phyloP scores from a whole-genome alignment of 2,888 invertebrate species.

The Drosophila atroscutellata region DNA sequence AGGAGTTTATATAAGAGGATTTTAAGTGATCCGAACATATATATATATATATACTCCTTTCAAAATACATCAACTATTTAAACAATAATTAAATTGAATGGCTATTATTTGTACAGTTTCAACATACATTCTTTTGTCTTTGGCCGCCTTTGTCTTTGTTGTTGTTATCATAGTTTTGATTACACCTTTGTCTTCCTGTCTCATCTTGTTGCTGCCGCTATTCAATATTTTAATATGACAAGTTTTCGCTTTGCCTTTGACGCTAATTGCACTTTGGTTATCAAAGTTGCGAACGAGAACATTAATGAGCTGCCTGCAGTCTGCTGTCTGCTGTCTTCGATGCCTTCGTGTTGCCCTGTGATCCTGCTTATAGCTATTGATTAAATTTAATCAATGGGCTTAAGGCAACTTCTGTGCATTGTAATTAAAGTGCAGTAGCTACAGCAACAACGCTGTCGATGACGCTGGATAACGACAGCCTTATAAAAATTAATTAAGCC shows the following conservation, averaged over 20 bases:
- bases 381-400: conserved; percentile 79
- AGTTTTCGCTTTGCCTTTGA: conserved; percentile 60
- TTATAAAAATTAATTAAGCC: conserved; percentile 79
- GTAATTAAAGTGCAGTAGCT: conserved; percentile 74
- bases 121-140: conserved; percentile 10
- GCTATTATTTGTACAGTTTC: conserved; percentile 15
- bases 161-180: conserved; percentile 14
- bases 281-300: conserved; percentile 68
- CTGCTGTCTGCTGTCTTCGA: conserved; percentile 7
- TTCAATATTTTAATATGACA: conserved; percentile 80
- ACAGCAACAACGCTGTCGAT: conserved; percentile 7
- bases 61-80: neutral
- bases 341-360: conserved; percentile 21
- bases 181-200: conserved; percentile 18
- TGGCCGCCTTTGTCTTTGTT: conserved; percentile 7
- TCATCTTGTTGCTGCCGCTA: conserved; percentile 53
- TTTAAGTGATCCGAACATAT: neutral
- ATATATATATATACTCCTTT: no score
- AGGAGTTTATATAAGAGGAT: neutral
- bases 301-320: conserved; percentile 69
- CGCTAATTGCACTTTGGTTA: conserved; percentile 76
- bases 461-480: conserved; percentile 65
- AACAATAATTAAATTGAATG: conserved; percentile 15
- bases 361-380: conserved; percentile 76
- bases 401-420: conserved; percentile 78